Evolutionary conservation across 92 coral and sea anemone genomes (phyloP).

Genomic region (Blastomussa wellsi): DNA sequence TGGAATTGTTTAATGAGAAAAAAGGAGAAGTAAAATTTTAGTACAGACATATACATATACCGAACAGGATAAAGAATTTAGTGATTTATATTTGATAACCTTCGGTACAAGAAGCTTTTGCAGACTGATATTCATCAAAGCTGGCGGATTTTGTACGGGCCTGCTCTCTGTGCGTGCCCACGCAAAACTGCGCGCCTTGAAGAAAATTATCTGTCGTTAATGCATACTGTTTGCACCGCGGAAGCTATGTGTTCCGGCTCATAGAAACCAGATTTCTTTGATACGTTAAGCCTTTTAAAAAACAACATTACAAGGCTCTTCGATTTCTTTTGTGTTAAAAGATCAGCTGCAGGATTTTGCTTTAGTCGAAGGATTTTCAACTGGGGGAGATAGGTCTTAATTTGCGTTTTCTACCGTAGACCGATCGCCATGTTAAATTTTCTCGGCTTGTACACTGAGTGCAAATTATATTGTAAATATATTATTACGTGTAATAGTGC

Average conservation of each 20-base stretch:
- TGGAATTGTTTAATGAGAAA: neutral
- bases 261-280: neutral
- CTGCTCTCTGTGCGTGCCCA: neutral
- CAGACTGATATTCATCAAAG: neutral
- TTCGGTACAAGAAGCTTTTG: neutral
- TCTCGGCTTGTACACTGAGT: neutral
- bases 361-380: neutral
- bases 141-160: neutral
- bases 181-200: neutral
- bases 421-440: neutral
- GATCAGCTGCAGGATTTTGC: neutral
- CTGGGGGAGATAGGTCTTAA: neutral
- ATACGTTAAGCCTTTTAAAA: neutral
- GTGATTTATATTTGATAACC: neutral
- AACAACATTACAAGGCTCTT: neutral
- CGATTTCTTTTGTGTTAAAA: neutral
- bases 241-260: slow-evolving; percentile 5
- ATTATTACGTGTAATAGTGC: neutral
- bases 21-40: neutral
- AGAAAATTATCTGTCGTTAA: neutral
- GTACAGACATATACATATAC: neutral
- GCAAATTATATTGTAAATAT: neutral
- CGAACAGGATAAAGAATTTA: neutral
- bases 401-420: neutral
- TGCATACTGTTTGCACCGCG: neutral